These are phyloP conservation scores for Erannis defoliaria DNA, from an alignment of 2,888 invertebrate genomes.

Conservation along the genomic window DNA sequence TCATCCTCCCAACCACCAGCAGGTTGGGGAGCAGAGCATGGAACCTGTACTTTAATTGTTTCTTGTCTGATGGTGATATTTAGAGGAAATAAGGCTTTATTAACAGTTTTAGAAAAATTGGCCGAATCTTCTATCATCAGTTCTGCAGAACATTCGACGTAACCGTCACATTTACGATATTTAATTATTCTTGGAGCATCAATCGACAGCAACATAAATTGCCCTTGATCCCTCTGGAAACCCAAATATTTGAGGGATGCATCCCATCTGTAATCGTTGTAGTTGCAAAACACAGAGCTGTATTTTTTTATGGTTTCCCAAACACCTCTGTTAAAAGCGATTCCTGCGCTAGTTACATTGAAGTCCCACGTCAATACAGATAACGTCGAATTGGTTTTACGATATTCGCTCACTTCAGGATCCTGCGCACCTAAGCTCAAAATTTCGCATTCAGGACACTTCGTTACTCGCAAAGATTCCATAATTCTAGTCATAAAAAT, in stretches of 20 bases:
- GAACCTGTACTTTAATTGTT: neutral
- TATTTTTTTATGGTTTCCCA: slow-evolving; percentile 57
- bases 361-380: slow-evolving; percentile 52
- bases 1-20: slow-evolving; percentile 53
- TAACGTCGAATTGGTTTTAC: slow-evolving; percentile 32
- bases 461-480: slow-evolving; percentile 29
- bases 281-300: slow-evolving; percentile 55
- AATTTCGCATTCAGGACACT: slow-evolving; percentile 57
- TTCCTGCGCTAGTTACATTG: slow-evolving; percentile 46
- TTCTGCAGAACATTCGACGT: slow-evolving; percentile 40
- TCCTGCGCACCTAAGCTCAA: slow-evolving; percentile 55
- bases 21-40: neutral
- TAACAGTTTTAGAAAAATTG: slow-evolving; percentile 43
- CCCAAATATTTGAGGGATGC: slow-evolving; percentile 54
- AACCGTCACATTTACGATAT: slow-evolving; percentile 47
- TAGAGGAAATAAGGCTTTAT: slow-evolving; percentile 47
- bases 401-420: slow-evolving; percentile 43
- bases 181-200: slow-evolving; percentile 57
- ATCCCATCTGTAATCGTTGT: slow-evolving; percentile 60
- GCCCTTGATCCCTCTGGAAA: slow-evolving; percentile 42
- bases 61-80: slow-evolving; percentile 25
- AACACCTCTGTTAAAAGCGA: slow-evolving; percentile 57
- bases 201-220: slow-evolving; percentile 48
- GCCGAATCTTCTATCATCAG: slow-evolving; percentile 41
- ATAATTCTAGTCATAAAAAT: slow-evolving; percentile 52